These are phyloP conservation scores for Adelphocoris suturalis DNA, from an alignment of 2,888 invertebrate species.

Conservation along the genomic window DNA sequence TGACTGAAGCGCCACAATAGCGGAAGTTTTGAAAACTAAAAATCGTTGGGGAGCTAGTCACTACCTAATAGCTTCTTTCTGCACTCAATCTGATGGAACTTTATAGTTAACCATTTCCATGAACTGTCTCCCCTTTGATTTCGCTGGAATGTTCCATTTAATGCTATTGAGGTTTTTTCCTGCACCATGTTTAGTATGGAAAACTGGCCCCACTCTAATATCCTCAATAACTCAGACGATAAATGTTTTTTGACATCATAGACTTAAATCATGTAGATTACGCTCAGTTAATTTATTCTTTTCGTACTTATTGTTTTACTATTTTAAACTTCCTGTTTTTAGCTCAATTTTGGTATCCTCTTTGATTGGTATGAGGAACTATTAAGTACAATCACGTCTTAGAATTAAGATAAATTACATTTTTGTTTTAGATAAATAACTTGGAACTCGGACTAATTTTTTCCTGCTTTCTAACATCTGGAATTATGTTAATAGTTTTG, in stretches of 20 bases:
- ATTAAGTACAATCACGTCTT: background rate
- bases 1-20: no score
- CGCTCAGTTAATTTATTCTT: background rate
- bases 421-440: background rate
- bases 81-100: no score
- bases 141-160: background rate
- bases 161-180: background rate
- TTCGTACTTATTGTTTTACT: background rate
- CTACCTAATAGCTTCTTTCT: no score
- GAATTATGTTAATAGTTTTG: background rate
- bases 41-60: no score
- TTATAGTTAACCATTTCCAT: no score
- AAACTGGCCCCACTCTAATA: background rate
- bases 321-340: background rate
- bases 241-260: background rate
- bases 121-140: background rate
- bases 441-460: background rate
- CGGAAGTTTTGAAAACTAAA: no score
- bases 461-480: constrained; percentile 3
- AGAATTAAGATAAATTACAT: background rate
- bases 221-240: background rate
- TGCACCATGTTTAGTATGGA: background rate
- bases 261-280: background rate
- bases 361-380: background rate
- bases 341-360: background rate